Conservation (phyloP, 2,888 invertebrate species). For the Xestia sexstrigata region DNA sequence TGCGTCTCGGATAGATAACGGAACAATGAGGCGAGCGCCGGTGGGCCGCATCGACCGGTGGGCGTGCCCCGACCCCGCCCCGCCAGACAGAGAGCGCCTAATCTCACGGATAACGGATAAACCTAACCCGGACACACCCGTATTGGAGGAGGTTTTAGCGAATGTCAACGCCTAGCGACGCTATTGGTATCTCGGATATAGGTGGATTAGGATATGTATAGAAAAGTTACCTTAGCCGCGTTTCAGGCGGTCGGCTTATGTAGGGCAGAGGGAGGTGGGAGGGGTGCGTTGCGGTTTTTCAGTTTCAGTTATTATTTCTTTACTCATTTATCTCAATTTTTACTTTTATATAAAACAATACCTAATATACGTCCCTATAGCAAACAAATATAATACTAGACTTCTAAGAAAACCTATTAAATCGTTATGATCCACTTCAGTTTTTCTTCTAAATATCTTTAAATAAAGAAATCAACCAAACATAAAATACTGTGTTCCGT, state of each 20-base stretch:
- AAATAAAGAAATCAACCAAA: constrained; percentile 22
- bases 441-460: not conserved
- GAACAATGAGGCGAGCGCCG: constrained; percentile 81
- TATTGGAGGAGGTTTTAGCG: constrained; percentile 86
- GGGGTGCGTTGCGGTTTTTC: constrained; percentile 28
- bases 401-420: not conserved
- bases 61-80: constrained; percentile 89
- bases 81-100: constrained; percentile 86
- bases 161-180: constrained; percentile 85
- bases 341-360: not conserved
- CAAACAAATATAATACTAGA: not conserved
- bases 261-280: constrained; percentile 30
- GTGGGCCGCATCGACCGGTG: constrained; percentile 88
- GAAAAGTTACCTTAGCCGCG: constrained; percentile 65
- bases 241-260: constrained; percentile 68
- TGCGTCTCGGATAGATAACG: constrained; percentile 88
- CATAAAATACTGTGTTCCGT: constrained; percentile 12
- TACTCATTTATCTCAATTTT: not conserved
- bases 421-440: not conserved
- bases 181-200: constrained; percentile 87
- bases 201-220: constrained; percentile 86
- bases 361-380: rapidly evolving
- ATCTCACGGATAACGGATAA: constrained; percentile 90
- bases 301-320: not conserved
- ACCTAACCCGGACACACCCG: constrained; percentile 84